Conservation (phyloP, 2,797 vertebrate species). For the Tinamus major region DNA sequence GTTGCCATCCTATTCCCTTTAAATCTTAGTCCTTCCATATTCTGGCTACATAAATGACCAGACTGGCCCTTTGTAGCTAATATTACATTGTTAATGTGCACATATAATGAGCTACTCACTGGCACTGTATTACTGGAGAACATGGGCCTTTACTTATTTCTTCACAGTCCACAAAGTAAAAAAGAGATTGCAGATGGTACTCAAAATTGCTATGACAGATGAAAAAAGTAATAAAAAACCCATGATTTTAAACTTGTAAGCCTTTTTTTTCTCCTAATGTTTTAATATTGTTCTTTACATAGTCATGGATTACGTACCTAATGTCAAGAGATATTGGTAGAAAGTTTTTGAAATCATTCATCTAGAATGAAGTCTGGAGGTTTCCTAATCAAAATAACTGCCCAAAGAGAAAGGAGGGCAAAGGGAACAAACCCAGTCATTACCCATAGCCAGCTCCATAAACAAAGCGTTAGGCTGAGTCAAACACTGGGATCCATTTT, state of each 20-base stretch:
- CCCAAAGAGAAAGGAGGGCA: constrained; percentile 15
- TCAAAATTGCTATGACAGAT: neutral
- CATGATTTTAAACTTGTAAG: neutral
- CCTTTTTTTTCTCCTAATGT: neutral
- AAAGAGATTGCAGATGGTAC: neutral
- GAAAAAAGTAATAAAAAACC: too few species aligned
- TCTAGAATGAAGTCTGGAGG: constrained; percentile 47
- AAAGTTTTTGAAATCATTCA: constrained; percentile 40
- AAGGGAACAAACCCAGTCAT: constrained; percentile 61
- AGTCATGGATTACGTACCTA: neutral
- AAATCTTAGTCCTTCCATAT: neutral
- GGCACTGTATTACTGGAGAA: neutral
- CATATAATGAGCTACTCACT: neutral
- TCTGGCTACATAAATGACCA: neutral
- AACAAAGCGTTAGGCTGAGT: constrained; percentile 52
- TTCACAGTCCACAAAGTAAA: neutral
- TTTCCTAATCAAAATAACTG: constrained; percentile 64
- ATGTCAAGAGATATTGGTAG: constrained; percentile 23
- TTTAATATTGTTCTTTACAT: constrained; percentile 7
- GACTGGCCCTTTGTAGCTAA: neutral
- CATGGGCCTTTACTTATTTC: neutral
- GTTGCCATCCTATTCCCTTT: constrained; percentile 38
- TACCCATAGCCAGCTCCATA: constrained; percentile 12
- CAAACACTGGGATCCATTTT: constrained; percentile 67
- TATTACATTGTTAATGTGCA: neutral